Base-by-base conservation (phyloP, 2,888 invertebrate genomes). In the Philereme transversata region DNA sequence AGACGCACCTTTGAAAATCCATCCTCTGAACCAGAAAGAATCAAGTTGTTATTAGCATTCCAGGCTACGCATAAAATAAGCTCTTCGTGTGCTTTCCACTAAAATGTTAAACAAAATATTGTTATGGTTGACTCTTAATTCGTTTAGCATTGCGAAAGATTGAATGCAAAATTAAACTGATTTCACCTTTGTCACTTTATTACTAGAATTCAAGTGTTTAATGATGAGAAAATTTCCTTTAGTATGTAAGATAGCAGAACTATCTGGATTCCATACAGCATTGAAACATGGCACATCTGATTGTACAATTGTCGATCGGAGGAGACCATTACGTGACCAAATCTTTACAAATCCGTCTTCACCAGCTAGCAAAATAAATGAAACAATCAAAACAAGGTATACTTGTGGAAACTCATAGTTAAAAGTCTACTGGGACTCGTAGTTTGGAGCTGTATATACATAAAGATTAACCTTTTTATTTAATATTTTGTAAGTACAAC, bases 81-180 rank as follows among this genome's bases (percentile, higher is more conserved):
- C 1, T 97, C 98, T 72, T 99, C 99, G 77, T 99, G 99, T 4
- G 98, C 99, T 82, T 97, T 96, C 99, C 99, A 99, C 97, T 98
- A 83, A 49, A 93, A 90, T 62, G 47, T 49, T 62, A 64, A 60
- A 22, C 4, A 5, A 47, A 47, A 33, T 11, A 46, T 33, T 2
- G 33, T 46, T 7, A 22, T 22, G 22, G 22, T 22, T 22, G 22
- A 22, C 22, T 22, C 1, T 22, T 22, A 22, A 2, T 22, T 22
- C 1, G 3, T 2, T 22, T 2, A 22, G 22, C 22, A 22, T 22
- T 22, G 22, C 22, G 22, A 22, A 22, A 22, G 22, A 22, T 22
- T 22, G 1, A 22, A 22, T 22, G 22, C 22, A 22, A 43, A 43
- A 43, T 43, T n/a, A 1, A 5, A 8, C 9, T 43, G n/a, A 43